Base-by-base conservation (phyloP, 2,888 invertebrate genomes). In the Erynnis tages region DNA sequence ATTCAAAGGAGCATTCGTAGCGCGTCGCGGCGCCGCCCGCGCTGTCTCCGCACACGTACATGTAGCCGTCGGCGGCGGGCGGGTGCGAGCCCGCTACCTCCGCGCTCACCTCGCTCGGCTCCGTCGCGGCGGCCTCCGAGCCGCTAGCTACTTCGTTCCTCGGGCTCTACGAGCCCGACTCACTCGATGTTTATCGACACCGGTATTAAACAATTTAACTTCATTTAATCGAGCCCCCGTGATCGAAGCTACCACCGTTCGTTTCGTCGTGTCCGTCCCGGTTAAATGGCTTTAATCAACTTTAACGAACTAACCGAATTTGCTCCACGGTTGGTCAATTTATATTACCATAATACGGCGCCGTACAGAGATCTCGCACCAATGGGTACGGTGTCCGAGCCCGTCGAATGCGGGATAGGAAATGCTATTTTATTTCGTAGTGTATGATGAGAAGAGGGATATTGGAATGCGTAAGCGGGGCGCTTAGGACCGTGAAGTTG, bases 241-340 rank as follows among this genome's bases (percentile, higher is more conserved):
- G 86, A 84, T 86, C 83, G 86, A 79, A 76, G 79, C 78, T 78
- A 79, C 82, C 83, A 76, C 83, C 87, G 87, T 84, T 76, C 85
- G 87, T 79, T 78, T 79, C 83, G 80, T 77, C 77, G 82, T 79
- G 79, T 76, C 78, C 82, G 85, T 82, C 78, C 84, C 79, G 85
- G 84, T 88, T 90, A 89, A 90, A 90, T 90, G 90, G 80, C 90
- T 90, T 88, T 90, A 90, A 90, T 90, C 89, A 90, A 83, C 89
- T 86, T 88, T 89, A 89, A 88, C 89, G 86, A 90, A 90, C 90
- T 90, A 90, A 90, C 87, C 82, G 81, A 88, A 85, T 87, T 88
- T 84, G 85, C 73, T 78, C 86, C 79, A 76, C 84, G 86, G 90
- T 90, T 90, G 89, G 90, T 84, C 90, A 90, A 90, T 90, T 90